Conservation (phyloP, 2,888 invertebrate genomes). For the Cordylochernes scorpioides region DNA sequence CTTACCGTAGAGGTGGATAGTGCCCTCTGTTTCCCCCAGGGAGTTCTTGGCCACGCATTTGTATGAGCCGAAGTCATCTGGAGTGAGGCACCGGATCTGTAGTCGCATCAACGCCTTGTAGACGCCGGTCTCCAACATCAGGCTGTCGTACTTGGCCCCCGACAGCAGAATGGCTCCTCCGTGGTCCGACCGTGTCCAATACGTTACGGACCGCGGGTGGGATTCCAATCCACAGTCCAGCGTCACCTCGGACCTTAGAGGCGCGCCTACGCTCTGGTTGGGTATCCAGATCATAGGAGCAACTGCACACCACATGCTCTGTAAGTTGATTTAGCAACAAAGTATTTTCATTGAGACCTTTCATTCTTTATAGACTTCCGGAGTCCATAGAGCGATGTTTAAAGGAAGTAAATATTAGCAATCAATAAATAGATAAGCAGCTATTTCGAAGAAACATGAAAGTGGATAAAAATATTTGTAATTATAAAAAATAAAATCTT, state of each 20-base stretch:
- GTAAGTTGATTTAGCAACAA: no score
- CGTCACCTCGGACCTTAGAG: constrained; percentile 62
- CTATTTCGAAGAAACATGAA: no score
- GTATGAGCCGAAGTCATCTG: constrained; percentile 66
- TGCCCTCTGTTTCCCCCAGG: constrained; percentile 71
- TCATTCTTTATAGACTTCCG: no score
- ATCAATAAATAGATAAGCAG: no score
- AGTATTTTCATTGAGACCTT: no score
- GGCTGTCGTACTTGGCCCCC: constrained; percentile 47
- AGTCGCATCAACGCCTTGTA: constrained; percentile 70
- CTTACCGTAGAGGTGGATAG: constrained; percentile 49
- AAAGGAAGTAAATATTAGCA: no score
- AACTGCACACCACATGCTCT: constrained; percentile 39
- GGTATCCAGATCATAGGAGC: constrained; percentile 83
- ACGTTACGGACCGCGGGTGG: constrained; percentile 66
- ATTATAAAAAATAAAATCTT: no score
- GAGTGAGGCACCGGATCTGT: constrained; percentile 50
- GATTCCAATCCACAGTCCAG: constrained; percentile 81
- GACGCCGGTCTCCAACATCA: constrained; percentile 24
- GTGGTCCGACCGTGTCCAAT: constrained; percentile 40
- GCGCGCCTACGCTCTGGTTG: constrained; percentile 71
- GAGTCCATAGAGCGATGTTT: no score
- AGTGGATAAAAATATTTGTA: no score
- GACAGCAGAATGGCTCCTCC: constrained; percentile 63
- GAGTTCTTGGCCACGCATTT: constrained; percentile 80